Conservation (phyloP, 1,140 invertebrate genomes). For the Adelges cooleyi region DNA sequence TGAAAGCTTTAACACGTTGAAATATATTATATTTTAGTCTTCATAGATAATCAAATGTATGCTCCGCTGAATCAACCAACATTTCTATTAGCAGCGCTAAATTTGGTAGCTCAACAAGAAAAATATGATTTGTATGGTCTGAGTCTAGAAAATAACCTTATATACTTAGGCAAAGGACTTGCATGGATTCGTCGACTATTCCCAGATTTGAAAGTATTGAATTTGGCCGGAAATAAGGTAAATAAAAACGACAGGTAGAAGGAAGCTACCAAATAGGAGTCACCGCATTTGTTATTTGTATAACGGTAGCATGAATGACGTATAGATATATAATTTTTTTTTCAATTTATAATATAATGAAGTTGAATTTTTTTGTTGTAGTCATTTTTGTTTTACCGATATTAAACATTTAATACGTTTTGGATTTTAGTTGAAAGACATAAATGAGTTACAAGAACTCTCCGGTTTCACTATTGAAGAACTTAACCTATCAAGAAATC, state of each 20-base stretch:
- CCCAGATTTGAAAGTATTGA: conserved; percentile 18
- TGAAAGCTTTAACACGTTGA: no score
- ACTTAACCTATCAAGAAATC: conserved; percentile 6
- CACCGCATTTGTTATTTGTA: no score
- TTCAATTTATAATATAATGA: no score
- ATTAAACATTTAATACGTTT: no score
- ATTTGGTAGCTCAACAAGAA: conserved; percentile 4
- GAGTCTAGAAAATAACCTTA: conserved; percentile 11
- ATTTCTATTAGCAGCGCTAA: background rate
- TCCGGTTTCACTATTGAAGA: conserved; percentile 3
- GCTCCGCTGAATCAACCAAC: conserved; percentile 12
- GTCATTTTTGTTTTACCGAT: no score
- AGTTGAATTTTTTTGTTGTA: no score
- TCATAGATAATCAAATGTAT: conserved; percentile 6
- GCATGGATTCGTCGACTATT: conserved; percentile 15
- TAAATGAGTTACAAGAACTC: background rate
- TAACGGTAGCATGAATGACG: no score
- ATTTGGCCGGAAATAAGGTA: conserved; percentile 14
- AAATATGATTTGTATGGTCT: conserved; percentile 17
- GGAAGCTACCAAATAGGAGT: no score
- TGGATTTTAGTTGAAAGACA: conserved; percentile 8
- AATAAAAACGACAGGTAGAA: no score
- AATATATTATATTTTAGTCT: background rate
- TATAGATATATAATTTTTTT: no score
- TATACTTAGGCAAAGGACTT: conserved; percentile 13